Base-by-base conservation (phyloP, 37 sponge, comb jelly and placozoan species). In the Tethya wilhelma region DNA sequence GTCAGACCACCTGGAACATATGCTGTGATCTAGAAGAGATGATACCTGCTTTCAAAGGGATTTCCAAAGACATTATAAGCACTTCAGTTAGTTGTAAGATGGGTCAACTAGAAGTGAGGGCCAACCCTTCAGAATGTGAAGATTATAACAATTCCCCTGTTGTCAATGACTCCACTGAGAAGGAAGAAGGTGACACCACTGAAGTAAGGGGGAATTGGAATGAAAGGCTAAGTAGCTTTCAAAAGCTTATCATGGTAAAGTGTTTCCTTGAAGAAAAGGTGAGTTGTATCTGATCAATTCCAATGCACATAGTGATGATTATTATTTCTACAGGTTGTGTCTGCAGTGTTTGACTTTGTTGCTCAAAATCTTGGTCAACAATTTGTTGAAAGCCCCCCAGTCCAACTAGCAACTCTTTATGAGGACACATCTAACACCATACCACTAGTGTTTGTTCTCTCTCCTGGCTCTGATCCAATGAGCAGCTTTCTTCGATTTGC, bases 401-500 rank as follows among this genome's bases (percentile, higher is more conserved):
- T 91, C 29, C 83, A 92, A 38, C 79, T 99, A 44, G 23, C 74
- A n/a, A 87, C 80, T 1, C 82, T 99, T 31, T 96, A 86, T 63
- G 78, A 90, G 41, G 95, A 96, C 89, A 93, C 92, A 78, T 85
- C 86, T 31, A 86, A 83, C 23, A 88, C 85, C 46, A 94, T 89
- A 11, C 99, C 99, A 0, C 95, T 99, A 2, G 90, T 99, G 26
- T 99, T 99, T 79, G 84, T 99, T 44, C 88, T 99, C 31, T 99
- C 99, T 42, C 86, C 95, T 65, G 99, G 99, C 37, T 96, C 99
- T 22, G 99, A 99, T 70, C 99, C 99, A 19, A 96, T 96, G 97
- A 87, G 93, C 32, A 85, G 73, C 68, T 96, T 99, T 84, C 87
- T 93, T 41, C 60, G 97, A 19, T 99, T 99, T 82, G 99, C 97